Conservation (phyloP, 2,888 invertebrate species). For the Drosophila kambysellisi region DNA sequence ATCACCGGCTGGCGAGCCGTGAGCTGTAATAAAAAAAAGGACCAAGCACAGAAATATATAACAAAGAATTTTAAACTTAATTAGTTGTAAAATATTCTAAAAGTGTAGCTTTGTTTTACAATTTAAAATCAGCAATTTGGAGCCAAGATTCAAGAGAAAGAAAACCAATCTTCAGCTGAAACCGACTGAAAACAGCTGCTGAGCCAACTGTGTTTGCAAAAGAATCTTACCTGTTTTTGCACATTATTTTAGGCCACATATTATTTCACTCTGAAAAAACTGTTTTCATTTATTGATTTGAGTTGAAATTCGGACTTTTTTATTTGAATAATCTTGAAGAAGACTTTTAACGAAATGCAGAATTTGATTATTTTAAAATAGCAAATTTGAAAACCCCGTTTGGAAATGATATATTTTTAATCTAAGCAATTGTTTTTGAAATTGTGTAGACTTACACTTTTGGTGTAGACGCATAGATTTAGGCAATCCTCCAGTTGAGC, state of each 20-base stretch:
- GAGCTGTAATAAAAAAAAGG: conserved; percentile 55
- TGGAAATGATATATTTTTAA: not conserved
- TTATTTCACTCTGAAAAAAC: not conserved
- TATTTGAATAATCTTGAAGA: not conserved
- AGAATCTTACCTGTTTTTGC: not conserved
- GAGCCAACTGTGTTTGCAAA: not conserved
- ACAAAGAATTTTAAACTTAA: not conserved
- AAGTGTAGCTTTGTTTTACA: not conserved
- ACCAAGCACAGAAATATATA: not conserved
- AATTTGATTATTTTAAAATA: no score
- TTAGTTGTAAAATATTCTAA: no score
- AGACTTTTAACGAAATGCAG: not conserved
- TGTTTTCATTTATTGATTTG: no score
- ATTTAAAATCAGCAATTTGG: not conserved
- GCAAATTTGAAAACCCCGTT: not conserved
- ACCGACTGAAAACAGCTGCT: not conserved
- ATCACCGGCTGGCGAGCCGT: conserved; percentile 83
- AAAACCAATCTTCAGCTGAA: not conserved
- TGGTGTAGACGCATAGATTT: conserved; percentile 83
- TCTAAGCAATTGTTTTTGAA: not conserved
- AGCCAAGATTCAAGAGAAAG: not conserved
- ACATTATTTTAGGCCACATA: not conserved
- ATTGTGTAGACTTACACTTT: conserved; percentile 74
- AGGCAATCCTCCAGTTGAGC: conserved; percentile 84
- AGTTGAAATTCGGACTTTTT: not conserved